Evolutionary conservation across 2,888 invertebrate species (phyloP), one percentile per base, ranked within the genome.

Genomic region (Drymonia ruficornis): DNA sequence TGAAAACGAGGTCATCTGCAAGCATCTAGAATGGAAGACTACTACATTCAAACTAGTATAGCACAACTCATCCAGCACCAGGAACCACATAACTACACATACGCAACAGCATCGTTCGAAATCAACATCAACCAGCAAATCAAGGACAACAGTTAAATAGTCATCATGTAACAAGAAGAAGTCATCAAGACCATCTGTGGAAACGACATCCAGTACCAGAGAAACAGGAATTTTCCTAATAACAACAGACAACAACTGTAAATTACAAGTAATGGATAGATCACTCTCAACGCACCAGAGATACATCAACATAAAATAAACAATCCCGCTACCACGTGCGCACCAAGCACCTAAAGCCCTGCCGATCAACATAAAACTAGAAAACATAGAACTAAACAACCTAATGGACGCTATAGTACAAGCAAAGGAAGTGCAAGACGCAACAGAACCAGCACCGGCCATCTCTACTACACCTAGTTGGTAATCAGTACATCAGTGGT

Each of bases 1-100:
- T 6, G 42, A 16, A 11, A 11, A 18, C 11, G 34, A 57, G 28
- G 59, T 57, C 48, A 68, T 66, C 16, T 70, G 66, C 50, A 67
- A 53, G 36, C 74, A 70, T 19, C 51, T 71, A 0, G 60, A 74
- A 48, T 72, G 68, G 68, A 57, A 70, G 36, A 34, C 70, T n/a
- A n/a, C n/a, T n/a, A n/a, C n/a, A n/a, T n/a, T n/a, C n/a, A n/a
- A n/a, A n/a, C n/a, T n/a, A n/a, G 66, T 55, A 63, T 71, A 29
- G 70, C 65, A 0, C 70, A 68, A 44, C 54, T 70, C 0, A 59
- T 70, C 0, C 70, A 72, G 42, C 67, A 70, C 29, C 62, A 63
- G 44, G 56, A 69, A 59, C 70, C 64, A 15, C 65, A 72, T 12
- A 67, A 69, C 31, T 66, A 61, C 43, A 65, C 63, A 0, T 62